Conservation (phyloP, 2,797 vertebrate genomes). For the Macropodus opercularis region DNA sequence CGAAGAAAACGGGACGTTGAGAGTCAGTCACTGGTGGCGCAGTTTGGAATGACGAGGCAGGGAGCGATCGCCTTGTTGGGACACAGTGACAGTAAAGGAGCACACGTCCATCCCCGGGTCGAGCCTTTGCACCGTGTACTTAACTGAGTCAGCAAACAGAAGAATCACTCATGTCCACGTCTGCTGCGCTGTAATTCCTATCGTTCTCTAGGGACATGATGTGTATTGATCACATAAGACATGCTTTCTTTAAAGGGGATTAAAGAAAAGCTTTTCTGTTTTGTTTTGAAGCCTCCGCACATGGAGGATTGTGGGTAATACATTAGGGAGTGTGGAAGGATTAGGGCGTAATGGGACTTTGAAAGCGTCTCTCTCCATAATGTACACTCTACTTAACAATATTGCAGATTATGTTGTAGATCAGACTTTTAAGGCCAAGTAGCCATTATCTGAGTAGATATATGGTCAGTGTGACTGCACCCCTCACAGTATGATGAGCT, state of each 20-base stretch:
- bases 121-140: constrained; percentile 55
- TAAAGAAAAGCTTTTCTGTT: constrained; percentile 85
- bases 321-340: constrained; percentile 85
- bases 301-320: constrained; percentile 81
- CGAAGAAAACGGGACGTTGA: background rate
- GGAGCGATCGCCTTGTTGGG: background rate
- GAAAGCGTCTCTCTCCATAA: constrained; percentile 85
- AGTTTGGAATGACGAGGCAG: background rate
- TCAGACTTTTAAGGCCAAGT: constrained; percentile 86
- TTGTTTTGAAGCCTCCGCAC: constrained; percentile 79
- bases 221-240: constrained; percentile 80
- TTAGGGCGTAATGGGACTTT: constrained; percentile 87
- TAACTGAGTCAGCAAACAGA: constrained; percentile 72
- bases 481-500: constrained; percentile 77
- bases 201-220: constrained; percentile 71
- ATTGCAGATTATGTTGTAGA: constrained; percentile 87
- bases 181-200: constrained; percentile 59
- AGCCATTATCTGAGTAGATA: constrained; percentile 84
- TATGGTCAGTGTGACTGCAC: constrained; percentile 82
- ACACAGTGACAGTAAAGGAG: constrained; percentile 20
- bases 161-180: constrained; percentile 60
- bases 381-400: constrained; percentile 86
- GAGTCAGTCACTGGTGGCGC: background rate
- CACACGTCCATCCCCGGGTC: constrained; percentile 10
- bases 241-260: constrained; percentile 79